Conservation (phyloP, 1,140 invertebrate genomes). For the Acromyrmex heyeri region DNA sequence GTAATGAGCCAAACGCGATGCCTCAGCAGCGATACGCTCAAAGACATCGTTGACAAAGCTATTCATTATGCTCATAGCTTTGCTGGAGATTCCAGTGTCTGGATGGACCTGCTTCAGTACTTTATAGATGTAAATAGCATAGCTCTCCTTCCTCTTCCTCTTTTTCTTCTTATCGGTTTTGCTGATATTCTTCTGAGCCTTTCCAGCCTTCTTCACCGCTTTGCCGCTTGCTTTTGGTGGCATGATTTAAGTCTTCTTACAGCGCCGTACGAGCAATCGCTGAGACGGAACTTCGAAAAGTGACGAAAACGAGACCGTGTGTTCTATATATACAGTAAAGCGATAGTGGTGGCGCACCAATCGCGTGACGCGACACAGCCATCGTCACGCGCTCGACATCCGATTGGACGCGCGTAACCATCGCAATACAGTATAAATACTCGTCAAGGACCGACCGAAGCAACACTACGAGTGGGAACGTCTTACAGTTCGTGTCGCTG, state of each 20-base stretch:
- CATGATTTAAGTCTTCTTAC: slow-evolving; percentile 72
- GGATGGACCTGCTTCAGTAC: slow-evolving; percentile 91
- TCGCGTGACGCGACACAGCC: not conserved
- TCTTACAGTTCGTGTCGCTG: accelerated
- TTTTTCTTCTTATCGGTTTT: slow-evolving; percentile 88
- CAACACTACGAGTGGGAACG: not conserved
- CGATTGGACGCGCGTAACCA: slow-evolving; percentile 23
- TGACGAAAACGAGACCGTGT: accelerated
- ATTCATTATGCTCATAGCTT: slow-evolving; percentile 90
- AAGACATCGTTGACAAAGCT: slow-evolving; percentile 89
- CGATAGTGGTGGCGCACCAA: not conserved
- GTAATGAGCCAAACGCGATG: slow-evolving; percentile 86
- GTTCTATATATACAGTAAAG: slow-evolving; percentile 9
- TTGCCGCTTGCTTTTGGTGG: slow-evolving; percentile 86
- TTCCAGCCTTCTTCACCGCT: slow-evolving; percentile 87
- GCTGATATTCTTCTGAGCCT: slow-evolving; percentile 88
- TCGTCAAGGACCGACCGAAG: accelerated
- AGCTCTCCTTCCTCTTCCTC: slow-evolving; percentile 89
- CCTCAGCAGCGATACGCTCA: slow-evolving; percentile 89
- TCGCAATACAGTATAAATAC: not conserved
- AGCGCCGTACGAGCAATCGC: not conserved
- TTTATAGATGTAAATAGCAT: slow-evolving; percentile 91
- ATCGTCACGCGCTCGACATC: not conserved
- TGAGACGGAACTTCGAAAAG: slow-evolving; percentile 15
- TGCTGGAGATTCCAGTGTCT: slow-evolving; percentile 87